Evolutionary conservation across 2,797 vertebrate species (phyloP), one percentile per base, ranked within the genome.

Genomic region (Diplodus puntazzo): DNA sequence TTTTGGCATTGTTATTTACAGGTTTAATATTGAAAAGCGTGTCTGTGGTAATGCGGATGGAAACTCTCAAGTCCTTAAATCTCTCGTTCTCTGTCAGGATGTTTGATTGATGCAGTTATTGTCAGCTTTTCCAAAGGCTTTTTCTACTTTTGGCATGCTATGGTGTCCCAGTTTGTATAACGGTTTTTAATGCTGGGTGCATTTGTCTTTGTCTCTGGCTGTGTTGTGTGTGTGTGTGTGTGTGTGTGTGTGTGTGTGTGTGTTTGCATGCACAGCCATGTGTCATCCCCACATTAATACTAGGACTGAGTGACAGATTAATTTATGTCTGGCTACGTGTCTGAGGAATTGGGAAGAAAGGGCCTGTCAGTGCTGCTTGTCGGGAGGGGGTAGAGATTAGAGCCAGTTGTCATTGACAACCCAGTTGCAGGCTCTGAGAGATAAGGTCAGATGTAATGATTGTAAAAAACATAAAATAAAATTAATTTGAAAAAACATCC

Each of bases 271-370:
- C 71, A n/a, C 78, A 64, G 74, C 69, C 30, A 68, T 89, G 90
- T 89, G 77, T 89, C 92, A 90, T 90, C 85, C 88, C 88, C 88
- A 86, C 90, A 90, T 92, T 92, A 92, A 92, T 92, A 87, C 88
- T 55, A 78, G 92, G 90, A 91, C 94, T 98, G 97, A 98, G 94
- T 98, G 98, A 98, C 97, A 98, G 96, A 97, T 97, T 97, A 97
- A 98, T 98, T 98, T 96, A 97, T 97, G 96, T 97, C 96, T 97
- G 96, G 96, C 96, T 97, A 94, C 94, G 93, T 96, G 96, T 97
- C 96, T 97, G 96, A 96, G 95, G 96, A 97, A 97, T 96, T 94
- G 96, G 96, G 96, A 92, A 97, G 96, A 97, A 97, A 98, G 96
- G 94, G 95, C 94, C 96, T 97, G 97, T 98, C 97, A 97, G 96